These are phyloP conservation scores for Anser brachyrhynchus DNA, from an alignment of 2,113 vertebrate genomes.

Conservation along the genomic window DNA sequence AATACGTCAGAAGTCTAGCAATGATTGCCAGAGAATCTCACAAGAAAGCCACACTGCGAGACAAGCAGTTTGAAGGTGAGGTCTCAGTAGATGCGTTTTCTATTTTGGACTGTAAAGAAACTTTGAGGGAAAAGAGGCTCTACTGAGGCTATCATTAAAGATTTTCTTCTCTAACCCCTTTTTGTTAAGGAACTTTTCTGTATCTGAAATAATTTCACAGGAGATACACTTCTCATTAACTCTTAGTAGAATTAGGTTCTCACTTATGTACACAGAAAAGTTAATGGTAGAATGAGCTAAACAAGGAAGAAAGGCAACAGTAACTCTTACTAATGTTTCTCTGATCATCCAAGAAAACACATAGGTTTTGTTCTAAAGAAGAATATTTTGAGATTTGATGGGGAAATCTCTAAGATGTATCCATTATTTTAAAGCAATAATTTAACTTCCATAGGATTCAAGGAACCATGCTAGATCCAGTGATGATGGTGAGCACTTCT, in stretches of 20 bases:
- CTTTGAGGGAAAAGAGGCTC: neutral
- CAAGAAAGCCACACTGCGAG: neutral
- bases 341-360: neutral
- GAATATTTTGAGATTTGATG: neutral
- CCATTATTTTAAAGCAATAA: neutral
- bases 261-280: neutral
- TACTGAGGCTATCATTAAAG: neutral
- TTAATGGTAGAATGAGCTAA: neutral
- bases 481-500: neutral
- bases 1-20: neutral
- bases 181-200: neutral
- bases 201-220: neutral
- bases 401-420: neutral
- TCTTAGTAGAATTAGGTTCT: neutral
- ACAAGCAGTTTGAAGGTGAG: neutral
- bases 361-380: neutral
- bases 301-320: neutral
- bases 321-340: neutral
- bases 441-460: neutral
- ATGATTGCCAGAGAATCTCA: neutral
- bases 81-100: neutral
- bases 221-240: neutral
- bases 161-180: neutral
- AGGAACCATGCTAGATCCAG: neutral
- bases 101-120: neutral